Percentiles rank a stretch among this genome's conserved stretches.
Evolutionary conservation across 2,888 invertebrate genomes (phyloP).

Genomic region (Drosophila emarginata): DNA sequence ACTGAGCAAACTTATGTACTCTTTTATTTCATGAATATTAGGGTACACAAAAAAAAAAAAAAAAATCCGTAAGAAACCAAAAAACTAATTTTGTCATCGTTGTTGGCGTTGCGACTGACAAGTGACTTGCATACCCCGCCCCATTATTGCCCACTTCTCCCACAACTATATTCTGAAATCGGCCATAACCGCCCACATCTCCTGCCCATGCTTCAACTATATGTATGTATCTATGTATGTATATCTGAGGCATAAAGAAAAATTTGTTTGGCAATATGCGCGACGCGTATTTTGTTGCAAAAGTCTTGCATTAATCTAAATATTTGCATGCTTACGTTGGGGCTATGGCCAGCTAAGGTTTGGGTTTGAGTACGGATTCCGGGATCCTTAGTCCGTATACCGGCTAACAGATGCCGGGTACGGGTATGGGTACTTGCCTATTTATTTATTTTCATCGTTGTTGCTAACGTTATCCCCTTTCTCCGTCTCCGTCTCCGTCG

Average conservation of each 20-base stretch:
- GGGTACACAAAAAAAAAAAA: constrained; percentile 8
- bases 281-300: constrained; percentile 75
- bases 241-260: constrained; percentile 60
- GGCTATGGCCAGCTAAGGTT: constrained; percentile 18
- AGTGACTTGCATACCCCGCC: constrained; percentile 25
- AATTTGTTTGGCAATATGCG: constrained; percentile 75
- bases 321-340: constrained; percentile 69
- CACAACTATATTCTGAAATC: too few species aligned
- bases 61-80: not conserved
- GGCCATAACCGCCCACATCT: not conserved
- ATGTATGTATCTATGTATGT: not conserved
- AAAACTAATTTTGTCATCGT: constrained; percentile 57
- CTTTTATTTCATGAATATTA: not conserved
- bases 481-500: not conserved
- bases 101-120: constrained; percentile 62
- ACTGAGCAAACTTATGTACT: not conserved
- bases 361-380: constrained; percentile 20
- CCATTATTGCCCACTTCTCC: too few species aligned
- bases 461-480: not conserved
- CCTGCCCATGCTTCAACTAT: constrained; percentile 18
- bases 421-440: constrained; percentile 48
- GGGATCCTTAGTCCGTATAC: constrained; percentile 23
- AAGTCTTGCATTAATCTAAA: constrained; percentile 76
- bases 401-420: too few species aligned
- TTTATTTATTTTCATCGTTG: constrained; percentile 67